Evolutionary conservation across 2,888 invertebrate genomes (phyloP).

Genomic region (Drosophila quinaria): DNA sequence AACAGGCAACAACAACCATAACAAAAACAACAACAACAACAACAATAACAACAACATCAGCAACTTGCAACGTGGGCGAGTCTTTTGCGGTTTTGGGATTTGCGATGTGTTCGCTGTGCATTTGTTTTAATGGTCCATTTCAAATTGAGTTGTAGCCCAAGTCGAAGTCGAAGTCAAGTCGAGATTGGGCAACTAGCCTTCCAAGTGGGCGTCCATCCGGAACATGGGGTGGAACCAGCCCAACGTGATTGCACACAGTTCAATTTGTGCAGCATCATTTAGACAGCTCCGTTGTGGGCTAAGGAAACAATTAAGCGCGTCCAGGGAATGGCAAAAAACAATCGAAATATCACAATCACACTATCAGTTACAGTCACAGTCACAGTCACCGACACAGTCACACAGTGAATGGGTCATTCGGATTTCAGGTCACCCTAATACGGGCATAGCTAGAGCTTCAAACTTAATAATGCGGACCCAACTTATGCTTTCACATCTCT

Average conservation of each 20-base stretch:
- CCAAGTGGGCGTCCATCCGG: conserved; percentile 65
- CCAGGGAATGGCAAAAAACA: conserved; percentile 41
- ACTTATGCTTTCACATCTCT: not conserved
- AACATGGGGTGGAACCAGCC: conserved; percentile 49
- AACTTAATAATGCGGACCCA: not conserved
- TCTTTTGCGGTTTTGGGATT: conserved; percentile 43
- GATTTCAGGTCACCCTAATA: conserved; percentile 3
- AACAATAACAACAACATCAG: conserved; percentile 6
- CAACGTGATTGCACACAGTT: conserved; percentile 62
- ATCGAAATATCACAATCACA: conserved; percentile 25
- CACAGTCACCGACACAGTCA: conserved; percentile 7
- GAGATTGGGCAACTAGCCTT: conserved; percentile 32
- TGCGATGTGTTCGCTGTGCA: conserved; percentile 69
- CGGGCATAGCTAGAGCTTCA: not conserved
- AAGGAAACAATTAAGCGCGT: conserved; percentile 56
- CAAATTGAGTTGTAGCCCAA: conserved; percentile 72
- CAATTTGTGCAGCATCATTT: conserved; percentile 79
- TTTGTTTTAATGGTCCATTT: conserved; percentile 78
- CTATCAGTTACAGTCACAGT: conserved; percentile 12
- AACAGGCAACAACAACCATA: conserved; percentile 45
- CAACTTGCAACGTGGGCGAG: conserved; percentile 52
- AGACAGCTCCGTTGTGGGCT: conserved; percentile 34
- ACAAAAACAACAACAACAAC: conserved; percentile 1
- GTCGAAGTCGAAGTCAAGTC: conserved; percentile 20
- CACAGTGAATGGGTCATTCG: conserved; percentile 13